Evolutionary conservation across 2,888 invertebrate species (phyloP).

Genomic region (Lapara coniferarum): DNA sequence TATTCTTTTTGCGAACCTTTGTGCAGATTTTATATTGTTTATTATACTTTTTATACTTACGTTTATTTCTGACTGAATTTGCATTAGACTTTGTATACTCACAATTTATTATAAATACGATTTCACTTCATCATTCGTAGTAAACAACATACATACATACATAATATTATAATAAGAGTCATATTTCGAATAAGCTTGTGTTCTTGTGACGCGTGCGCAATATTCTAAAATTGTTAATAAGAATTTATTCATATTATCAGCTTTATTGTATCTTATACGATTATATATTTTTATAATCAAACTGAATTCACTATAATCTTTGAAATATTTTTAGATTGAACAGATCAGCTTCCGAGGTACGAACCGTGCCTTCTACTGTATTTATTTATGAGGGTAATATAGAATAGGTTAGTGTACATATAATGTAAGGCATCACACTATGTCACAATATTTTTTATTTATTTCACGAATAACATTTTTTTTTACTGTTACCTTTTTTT

Average conservation of each 20-base stretch:
- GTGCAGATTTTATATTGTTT: not conserved
- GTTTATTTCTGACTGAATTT: not conserved
- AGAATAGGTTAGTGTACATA: slow-evolving; percentile 61
- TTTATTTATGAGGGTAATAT: slow-evolving; percentile 73
- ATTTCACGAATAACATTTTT: slow-evolving; percentile 2
- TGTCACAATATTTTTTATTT: slow-evolving; percentile 26
- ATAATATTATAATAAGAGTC: slow-evolving; percentile 17
- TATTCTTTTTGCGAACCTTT: not conserved
- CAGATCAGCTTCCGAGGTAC: slow-evolving; percentile 69
- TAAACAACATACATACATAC: not conserved
- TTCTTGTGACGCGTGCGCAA: slow-evolving; percentile 74
- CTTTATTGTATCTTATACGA: slow-evolving; percentile 53
- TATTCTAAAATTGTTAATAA: slow-evolving; percentile 78
- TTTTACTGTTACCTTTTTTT: not conserved
- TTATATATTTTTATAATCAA: slow-evolving; percentile 48
- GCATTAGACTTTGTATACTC: not conserved
- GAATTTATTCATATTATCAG: slow-evolving; percentile 60
- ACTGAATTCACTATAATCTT: not conserved
- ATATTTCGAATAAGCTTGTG: slow-evolving; percentile 60
- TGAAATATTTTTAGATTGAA: not conserved
- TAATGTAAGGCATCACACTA: slow-evolving; percentile 45
- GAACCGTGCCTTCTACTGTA: slow-evolving; percentile 73
- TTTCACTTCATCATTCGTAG: not conserved
- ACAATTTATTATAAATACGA: not conserved
- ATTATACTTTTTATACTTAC: not conserved